phyloP scores from a whole-genome alignment of 2,797 vertebrate genomes.

The Fistularia tabacaria region DNA sequence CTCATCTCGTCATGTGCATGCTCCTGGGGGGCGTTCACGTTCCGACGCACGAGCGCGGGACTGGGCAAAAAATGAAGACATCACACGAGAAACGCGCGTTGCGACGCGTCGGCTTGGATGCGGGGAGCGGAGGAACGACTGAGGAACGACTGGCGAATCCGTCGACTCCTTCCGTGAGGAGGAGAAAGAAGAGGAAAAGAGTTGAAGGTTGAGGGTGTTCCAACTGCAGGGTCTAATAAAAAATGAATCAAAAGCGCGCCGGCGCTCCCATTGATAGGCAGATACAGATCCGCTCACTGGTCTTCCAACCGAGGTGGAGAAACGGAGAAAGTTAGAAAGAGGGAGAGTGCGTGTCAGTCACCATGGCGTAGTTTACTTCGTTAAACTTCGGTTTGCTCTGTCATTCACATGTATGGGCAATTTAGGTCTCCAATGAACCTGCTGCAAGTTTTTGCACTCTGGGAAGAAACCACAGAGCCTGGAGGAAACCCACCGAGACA shows the following conservation, averaged over 20 bases:
- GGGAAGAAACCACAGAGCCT: too few species aligned
- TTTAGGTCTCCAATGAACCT: too few species aligned
- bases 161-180: constrained; percentile 28
- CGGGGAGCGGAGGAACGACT: constrained; percentile 13
- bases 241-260: constrained; percentile 58
- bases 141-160: constrained; percentile 21
- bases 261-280: constrained; percentile 31
- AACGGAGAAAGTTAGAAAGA: too few species aligned
- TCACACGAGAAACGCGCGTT: constrained; percentile 10
- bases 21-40: constrained; percentile 4
- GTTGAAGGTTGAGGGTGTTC: neutral
- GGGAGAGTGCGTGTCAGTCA: too few species aligned
- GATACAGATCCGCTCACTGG: constrained; percentile 20
- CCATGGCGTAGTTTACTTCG: neutral
- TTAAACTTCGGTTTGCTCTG: too few species aligned
- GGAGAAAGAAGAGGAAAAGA: constrained; percentile 9
- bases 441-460: too few species aligned
- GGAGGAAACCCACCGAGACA: too few species aligned
- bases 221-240: constrained; percentile 56
- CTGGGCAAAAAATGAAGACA: constrained; percentile 17
- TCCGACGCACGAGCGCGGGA: constrained; percentile 7
- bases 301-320: constrained; percentile 1
- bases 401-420: too few species aligned
- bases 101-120: constrained; percentile 1
- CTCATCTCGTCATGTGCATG: constrained; percentile 25